Evolutionary conservation across 1,140 invertebrate genomes (phyloP), one percentile per base, ranked within the genome.

Genomic region (Epicauta chinensis): DNA sequence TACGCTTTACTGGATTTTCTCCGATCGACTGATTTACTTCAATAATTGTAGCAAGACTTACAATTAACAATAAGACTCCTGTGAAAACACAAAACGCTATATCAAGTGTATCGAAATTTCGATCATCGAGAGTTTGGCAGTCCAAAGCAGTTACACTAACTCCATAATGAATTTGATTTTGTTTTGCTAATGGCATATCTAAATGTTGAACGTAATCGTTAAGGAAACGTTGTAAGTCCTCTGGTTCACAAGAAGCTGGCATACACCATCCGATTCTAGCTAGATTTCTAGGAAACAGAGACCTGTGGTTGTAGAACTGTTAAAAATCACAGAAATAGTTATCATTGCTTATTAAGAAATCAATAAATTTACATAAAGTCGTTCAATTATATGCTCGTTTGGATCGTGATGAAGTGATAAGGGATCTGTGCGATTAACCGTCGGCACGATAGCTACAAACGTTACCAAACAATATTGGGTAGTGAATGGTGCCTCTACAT

Each of bases 391-490:
- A 11, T 73, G 73, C 40, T 70, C 62, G 16, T 71, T 66, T 0
- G 77, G 77, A 53, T 75, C 60, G 23, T 70, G 68, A 1, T 67
- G 62, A 10, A 75, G 62, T 1, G 69, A 59, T 0, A 65, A 56
- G 2, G 58, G 60, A 37, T 73, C 74, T 51, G 35, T 11, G 15
- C 17, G 56, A 61, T 51, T 71, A 70, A 37, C 70, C 62, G 4
- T 13, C 53, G 68, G 64, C 59, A 71, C 50, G 65, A 70, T 35
- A 64, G 64, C 36, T 51, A 61, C 46, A 10, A 78, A 65, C 6
- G 75, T 71, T 2, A 73, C 74, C n/a, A 80, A 59, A 61, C 78
- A 81, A 60, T 80, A 80, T 63, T 79, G 74, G 0, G 74, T 73
- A 30, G 65, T 62, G 30, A 79, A 70, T 1, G 74, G 74, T 1